Conservation (phyloP, 1,140 invertebrate species). For the Drosophila cardini region DNA sequence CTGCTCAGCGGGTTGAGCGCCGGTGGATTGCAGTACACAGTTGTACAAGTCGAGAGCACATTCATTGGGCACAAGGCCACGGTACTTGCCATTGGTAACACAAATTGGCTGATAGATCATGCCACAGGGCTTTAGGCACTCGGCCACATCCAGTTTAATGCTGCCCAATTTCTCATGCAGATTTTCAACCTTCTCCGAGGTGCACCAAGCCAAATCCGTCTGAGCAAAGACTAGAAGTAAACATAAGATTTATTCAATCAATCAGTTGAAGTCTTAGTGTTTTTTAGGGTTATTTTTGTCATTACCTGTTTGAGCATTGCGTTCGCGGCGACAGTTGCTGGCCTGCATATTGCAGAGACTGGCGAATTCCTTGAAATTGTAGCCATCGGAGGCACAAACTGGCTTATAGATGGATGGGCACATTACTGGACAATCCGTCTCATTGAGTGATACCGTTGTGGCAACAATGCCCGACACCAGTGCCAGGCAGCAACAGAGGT, state of each 20-base stretch:
- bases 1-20: conserved; percentile 34
- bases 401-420: conserved; percentile 69
- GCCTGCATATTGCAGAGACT: conserved; percentile 65
- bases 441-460: conserved; percentile 65
- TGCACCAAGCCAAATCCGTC: conserved; percentile 76
- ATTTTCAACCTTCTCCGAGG: conserved; percentile 64
- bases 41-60: conserved; percentile 70
- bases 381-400: conserved; percentile 70
- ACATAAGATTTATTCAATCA: not conserved
- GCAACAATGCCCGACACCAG: conserved; percentile 54
- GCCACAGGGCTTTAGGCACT: conserved; percentile 74
- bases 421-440: conserved; percentile 63
- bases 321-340: conserved; percentile 69
- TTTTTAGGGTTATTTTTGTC: not conserved
- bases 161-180: conserved; percentile 58
- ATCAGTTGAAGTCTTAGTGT: no score
- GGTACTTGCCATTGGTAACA: conserved; percentile 75
- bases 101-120: conserved; percentile 81
- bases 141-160: conserved; percentile 51
- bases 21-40: conserved; percentile 57
- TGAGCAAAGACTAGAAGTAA: conserved; percentile 47
- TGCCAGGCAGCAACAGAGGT: conserved; percentile 49
- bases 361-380: conserved; percentile 70
- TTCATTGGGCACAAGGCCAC: conserved; percentile 60
- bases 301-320: conserved; percentile 53